Base-by-base conservation (phyloP, 2,113 vertebrate genomes). In the Pleuronectes platessa region DNA sequence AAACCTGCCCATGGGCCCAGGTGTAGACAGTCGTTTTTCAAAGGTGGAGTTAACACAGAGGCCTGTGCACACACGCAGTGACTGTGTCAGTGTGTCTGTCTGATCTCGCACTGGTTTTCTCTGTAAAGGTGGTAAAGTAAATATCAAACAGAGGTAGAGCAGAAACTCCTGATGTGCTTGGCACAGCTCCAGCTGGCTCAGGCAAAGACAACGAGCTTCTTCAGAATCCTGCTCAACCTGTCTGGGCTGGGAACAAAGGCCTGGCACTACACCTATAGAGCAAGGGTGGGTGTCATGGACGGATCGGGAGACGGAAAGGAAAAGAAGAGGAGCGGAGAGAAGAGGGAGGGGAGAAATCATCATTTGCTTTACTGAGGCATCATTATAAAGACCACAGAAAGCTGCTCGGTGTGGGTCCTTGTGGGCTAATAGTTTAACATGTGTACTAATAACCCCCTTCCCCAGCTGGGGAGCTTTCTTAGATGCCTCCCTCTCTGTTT, bases 161-260 rank as follows among this genome's bases (percentile, higher is more conserved):
- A 91, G 89, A 90, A 92, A 91, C 91, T 93, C 90, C 92, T 86
- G 89, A 92, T 90, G 86, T 79, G 92, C 26, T 88, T 94, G 94
- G 93, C 92, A 45, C 61, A 10, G 17, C n/a, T 90, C 93, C 94
- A 95, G 85, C 77, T 94, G 92, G 93, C 93, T 79, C 71, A 2
- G 73, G 68, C 63, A 83, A 74, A 84, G 82, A 86, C 82, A 87
- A 76, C 26, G 23, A 78, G 85, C 89, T 92, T 71, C 90, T 84
- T 92, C 87, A 89, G 69, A 92, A 90, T 92, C 89, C 84, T 61
- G 82, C 82, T 86, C 80, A 91, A 93, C 92, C 89, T 92, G 92
- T 88, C 73, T 47, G 75, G 26, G 55, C 67, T 56, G 73, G 88
- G 88, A 92, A 93, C 93, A 93, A 93, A 92, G 89, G 62, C 37